Evolutionary conservation across 1,140 invertebrate genomes (phyloP).

Genomic region (Zaprionus kolodkinae): DNA sequence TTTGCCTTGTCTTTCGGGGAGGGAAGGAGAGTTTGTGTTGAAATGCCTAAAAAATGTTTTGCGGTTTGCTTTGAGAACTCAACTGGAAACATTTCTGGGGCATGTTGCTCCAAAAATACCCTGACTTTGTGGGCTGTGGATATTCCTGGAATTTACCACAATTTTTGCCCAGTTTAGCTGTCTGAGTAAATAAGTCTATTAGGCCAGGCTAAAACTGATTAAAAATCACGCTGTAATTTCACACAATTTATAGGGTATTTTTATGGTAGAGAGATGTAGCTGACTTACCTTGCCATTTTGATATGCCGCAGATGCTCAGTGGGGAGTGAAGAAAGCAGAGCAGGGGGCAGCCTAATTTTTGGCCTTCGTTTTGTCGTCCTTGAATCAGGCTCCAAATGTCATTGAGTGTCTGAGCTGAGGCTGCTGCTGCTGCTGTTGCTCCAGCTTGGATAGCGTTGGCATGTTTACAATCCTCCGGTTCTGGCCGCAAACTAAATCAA

Average conservation of each 20-base stretch:
- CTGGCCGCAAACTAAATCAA: constrained; percentile 59
- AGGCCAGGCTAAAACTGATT: background rate
- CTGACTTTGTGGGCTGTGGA: background rate
- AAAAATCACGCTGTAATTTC: background rate
- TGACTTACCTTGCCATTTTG: constrained; percentile 68
- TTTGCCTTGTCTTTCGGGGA: constrained; percentile 43
- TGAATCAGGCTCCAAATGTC: constrained; percentile 44
- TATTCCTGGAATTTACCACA: background rate
- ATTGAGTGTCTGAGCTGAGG: constrained; percentile 29
- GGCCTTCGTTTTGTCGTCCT: constrained; percentile 49
- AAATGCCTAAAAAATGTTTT: constrained; percentile 45
- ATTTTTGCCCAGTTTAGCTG: background rate
- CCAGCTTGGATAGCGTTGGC: constrained; percentile 15
- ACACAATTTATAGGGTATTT: background rate
- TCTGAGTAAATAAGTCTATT: constrained; percentile 8
- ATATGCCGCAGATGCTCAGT: constrained; percentile 30
- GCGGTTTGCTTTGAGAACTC: constrained; percentile 49
- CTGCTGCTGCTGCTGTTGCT: background rate
- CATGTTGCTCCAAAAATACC: constrained; percentile 17
- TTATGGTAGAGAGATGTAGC: constrained; percentile 11
- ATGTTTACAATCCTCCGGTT: constrained; percentile 52
- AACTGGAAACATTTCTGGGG: constrained; percentile 59
- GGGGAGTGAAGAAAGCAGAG: too few species aligned
- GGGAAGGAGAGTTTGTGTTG: constrained; percentile 17
- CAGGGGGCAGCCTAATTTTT: constrained; percentile 27